Conservation (phyloP, 2,888 invertebrate species). For the Pollenia amentaria region DNA sequence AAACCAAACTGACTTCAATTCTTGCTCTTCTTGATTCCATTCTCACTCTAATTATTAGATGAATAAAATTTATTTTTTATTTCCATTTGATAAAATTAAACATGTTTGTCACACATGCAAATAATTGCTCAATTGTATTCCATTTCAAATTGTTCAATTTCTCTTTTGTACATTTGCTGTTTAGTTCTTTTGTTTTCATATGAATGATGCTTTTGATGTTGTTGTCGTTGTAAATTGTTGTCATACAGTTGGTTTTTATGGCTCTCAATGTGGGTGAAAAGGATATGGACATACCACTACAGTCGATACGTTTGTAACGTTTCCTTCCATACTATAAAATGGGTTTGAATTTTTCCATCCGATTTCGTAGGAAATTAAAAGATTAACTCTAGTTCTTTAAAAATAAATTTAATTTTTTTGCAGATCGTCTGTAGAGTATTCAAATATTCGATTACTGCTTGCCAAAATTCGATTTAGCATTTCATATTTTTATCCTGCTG, state of each 20-base stretch:
- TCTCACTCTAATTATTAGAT: conserved; percentile 5
- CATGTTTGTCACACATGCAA: conserved; percentile 82
- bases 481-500: conserved; percentile 43
- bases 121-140: conserved; percentile 81
- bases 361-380: too few relatives aligned
- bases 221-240: conserved; percentile 77
- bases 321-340: too few relatives aligned
- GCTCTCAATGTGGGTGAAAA: not conserved
- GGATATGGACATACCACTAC: conserved; percentile 1
- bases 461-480: not conserved
- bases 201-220: conserved; percentile 73
- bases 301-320: not conserved
- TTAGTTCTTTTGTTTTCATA: conserved; percentile 37
- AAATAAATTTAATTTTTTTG: too few relatives aligned
- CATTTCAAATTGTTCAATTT: conserved; percentile 67
- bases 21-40: not conserved
- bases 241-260: conserved; percentile 75
- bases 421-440: not conserved
- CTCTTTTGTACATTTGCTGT: conserved; percentile 16
- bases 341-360: too few relatives aligned
- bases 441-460: not conserved
- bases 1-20: too few relatives aligned
- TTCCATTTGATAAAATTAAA: conserved; percentile 50
- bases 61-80: conserved; percentile 32
- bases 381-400: too few relatives aligned